Percentiles rank a stretch among this genome's conserved stretches.
These are phyloP conservation scores for Dasyprocta punctata DNA, from an alignment of 2,113 vertebrate species.

Conservation along the genomic window DNA sequence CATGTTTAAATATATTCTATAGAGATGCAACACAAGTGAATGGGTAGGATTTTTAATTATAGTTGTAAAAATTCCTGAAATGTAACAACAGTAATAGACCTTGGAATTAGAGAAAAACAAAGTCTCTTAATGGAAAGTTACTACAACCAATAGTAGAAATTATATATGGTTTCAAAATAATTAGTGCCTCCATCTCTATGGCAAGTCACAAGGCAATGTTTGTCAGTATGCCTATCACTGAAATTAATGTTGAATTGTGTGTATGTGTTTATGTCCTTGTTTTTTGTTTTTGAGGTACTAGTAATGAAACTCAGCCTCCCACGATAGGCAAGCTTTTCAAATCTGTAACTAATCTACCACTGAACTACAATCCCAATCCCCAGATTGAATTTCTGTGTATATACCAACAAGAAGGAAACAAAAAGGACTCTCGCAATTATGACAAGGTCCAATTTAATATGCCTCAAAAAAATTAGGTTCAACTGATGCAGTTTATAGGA, in stretches of 20 bases:
- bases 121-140: slow-evolving; percentile 32
- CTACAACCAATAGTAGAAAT: slow-evolving; percentile 17
- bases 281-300: background rate
- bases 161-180: background rate
- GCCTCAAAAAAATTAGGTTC: slow-evolving; percentile 27
- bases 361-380: background rate
- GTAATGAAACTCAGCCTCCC: background rate
- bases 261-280: background rate
- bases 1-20: background rate
- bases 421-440: background rate
- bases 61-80: slow-evolving; percentile 52
- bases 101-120: background rate
- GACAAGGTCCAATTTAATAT: slow-evolving; percentile 10
- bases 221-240: background rate
- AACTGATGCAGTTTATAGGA: slow-evolving; percentile 13
- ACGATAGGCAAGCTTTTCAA: background rate
- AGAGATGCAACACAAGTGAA: background rate
- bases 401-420: background rate
- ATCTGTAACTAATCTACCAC: background rate
- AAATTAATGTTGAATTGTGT: slow-evolving; percentile 25
- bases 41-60: slow-evolving; percentile 33
- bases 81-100: background rate
- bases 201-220: background rate
- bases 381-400: slow-evolving; percentile 27
- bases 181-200: background rate